These are phyloP conservation scores for Sthenelais limicola DNA, from an alignment of 2,888 invertebrate genomes.

Conservation along the genomic window DNA sequence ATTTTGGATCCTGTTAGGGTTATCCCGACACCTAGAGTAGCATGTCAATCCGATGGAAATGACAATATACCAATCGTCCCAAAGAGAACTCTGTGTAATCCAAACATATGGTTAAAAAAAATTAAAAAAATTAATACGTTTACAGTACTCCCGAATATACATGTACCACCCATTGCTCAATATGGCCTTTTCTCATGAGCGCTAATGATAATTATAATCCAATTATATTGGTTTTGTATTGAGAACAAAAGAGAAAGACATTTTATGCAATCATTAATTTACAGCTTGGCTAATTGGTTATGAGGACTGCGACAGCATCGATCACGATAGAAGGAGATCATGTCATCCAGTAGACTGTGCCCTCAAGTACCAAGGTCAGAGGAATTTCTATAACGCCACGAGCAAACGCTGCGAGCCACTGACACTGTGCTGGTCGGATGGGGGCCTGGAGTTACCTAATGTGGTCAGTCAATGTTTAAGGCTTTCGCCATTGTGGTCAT, in stretches of 20 bases:
- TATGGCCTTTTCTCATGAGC: no score
- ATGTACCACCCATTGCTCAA: no score
- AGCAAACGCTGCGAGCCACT: constrained; percentile 2
- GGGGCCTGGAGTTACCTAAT: background rate
- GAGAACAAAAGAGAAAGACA: background rate
- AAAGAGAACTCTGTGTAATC: no score
- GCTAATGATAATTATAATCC: no score
- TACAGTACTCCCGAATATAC: no score
- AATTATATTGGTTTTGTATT: no score
- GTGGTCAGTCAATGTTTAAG: background rate
- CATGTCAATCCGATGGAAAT: no score
- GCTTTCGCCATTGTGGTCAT: background rate
- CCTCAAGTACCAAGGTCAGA: constrained; percentile 14
- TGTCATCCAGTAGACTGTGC: constrained; percentile 22
- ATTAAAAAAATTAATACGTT: no score
- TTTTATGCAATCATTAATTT: background rate
- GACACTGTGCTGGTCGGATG: background rate
- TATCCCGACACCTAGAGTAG: no score
- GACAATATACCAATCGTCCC: no score
- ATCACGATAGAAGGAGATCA: constrained; percentile 3
- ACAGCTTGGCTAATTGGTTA: constrained; percentile 10
- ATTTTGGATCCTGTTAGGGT: no score
- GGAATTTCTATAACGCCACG: constrained; percentile 10
- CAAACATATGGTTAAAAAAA: no score
- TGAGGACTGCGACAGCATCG: background rate